Conservation (phyloP, 2,797 vertebrate genomes). For the Lacerta viridis region DNA sequence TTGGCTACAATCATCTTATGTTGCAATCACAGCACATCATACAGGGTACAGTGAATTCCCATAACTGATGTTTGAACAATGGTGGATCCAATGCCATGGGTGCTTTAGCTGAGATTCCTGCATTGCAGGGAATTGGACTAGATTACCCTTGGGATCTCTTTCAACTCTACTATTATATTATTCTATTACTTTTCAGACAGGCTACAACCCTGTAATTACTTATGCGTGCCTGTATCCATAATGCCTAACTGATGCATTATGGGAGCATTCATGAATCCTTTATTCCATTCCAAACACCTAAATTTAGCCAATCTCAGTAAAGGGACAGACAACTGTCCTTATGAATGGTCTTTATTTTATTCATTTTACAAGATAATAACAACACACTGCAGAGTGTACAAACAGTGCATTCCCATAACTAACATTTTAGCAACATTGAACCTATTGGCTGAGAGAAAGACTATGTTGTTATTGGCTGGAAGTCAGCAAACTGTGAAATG, state of each 20-base stretch:
- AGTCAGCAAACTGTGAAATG: neutral
- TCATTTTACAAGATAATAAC: neutral
- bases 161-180: too few relatives aligned
- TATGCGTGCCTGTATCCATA: neutral
- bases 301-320: neutral
- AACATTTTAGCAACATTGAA: neutral
- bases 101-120: too few relatives aligned
- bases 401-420: neutral
- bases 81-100: too few relatives aligned
- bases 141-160: too few relatives aligned
- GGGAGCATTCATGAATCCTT: constrained; percentile 48
- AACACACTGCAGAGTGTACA: neutral
- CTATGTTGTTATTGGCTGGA: neutral
- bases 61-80: too few relatives aligned
- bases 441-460: neutral
- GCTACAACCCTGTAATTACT: neutral
- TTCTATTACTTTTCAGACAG: too few relatives aligned
- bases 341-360: neutral
- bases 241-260: constrained; percentile 24
- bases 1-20: too few relatives aligned
- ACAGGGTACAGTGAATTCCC: too few relatives aligned
- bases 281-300: neutral
- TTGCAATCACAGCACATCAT: too few relatives aligned
- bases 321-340: neutral
- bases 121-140: too few relatives aligned